Base-by-base conservation (phyloP, 2,113 vertebrate species). In the Sapayoa aenigma region DNA sequence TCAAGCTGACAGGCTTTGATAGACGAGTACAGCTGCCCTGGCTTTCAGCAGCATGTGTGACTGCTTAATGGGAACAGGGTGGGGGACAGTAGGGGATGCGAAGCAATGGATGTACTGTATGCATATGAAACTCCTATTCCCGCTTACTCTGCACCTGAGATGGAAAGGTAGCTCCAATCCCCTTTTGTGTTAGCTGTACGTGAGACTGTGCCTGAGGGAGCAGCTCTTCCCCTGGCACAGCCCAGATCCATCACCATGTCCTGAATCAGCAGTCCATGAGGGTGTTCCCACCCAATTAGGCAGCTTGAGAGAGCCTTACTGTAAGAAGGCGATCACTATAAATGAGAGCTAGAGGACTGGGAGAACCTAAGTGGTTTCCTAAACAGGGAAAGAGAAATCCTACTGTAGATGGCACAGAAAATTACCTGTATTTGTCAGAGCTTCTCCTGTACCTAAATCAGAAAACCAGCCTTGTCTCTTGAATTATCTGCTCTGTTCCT, bases 1-100 rank as follows among this genome's bases (percentile, higher is more conserved):
- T 94, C 82, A 88, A 81, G 87, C 92, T 95, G 95, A 90, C 93
- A 86, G 68, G 79, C 90, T 95, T 93, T 97, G 94, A 94, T 93
- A 83, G 75, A 96, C 80, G 87, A 81, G 30, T 94, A 84, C 93
- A 96, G 93, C 94, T 97, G 95, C 82, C 95, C 92, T 74, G 44
- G 67, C 87, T 95, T 94, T 92, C 67, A 94, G 75, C 81, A 91
- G 55, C 84, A 59, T 90, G 56, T 95, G 63, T 83, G 75, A 88
- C 67, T 52, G 85, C 67, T 78, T 90, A 90, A 92, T 84, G 72
- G 85, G 47, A 85, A 39, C 10, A 16, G 55, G 67, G 42, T 50
- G 49, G 46, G 69, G 53, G 74, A 11, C 53, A 49, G 31, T 12
- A 59, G 15, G 11, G 52, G 62, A 16, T 67, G 50, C 24, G 74